Evolutionary conservation across 2,113 vertebrate genomes (phyloP).

Genomic region (Semnornis frantzii): DNA sequence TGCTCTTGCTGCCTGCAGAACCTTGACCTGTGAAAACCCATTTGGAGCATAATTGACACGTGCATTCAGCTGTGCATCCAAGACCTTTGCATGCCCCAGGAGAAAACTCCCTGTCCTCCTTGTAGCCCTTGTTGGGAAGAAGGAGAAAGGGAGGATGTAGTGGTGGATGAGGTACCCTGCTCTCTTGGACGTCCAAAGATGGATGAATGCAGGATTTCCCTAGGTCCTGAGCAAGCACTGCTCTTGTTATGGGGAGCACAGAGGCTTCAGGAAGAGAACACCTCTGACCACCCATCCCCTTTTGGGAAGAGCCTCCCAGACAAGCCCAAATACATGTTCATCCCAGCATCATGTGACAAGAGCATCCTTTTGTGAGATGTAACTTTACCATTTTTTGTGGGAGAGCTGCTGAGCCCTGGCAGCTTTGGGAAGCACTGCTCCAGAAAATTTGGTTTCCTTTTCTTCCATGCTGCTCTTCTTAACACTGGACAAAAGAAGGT

Average conservation of each 20-base stretch:
- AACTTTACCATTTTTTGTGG: background rate
- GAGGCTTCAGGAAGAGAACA: accelerated
- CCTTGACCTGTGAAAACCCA: conserved; percentile 86
- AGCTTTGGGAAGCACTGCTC: background rate
- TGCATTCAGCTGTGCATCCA: conserved; percentile 80
- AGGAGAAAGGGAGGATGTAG: background rate
- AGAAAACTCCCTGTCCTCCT: background rate
- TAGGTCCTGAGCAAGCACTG: background rate
- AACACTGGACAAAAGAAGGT: background rate
- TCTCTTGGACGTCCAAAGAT: background rate
- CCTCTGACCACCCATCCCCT: background rate
- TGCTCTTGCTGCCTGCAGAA: conserved; percentile 81
- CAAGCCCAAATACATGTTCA: accelerated
- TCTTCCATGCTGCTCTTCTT: background rate
- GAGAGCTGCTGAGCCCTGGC: background rate
- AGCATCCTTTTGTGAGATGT: background rate
- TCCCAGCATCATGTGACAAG: background rate
- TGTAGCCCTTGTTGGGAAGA: background rate
- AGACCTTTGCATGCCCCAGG: background rate
- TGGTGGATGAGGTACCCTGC: background rate
- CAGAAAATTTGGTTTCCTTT: background rate
- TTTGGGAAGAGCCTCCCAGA: background rate
- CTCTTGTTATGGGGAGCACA: background rate
- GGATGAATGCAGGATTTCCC: background rate
- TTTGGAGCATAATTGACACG: conserved; percentile 85